Conservation (phyloP, 2,113 vertebrate species). For the Otolemur garnettii region DNA sequence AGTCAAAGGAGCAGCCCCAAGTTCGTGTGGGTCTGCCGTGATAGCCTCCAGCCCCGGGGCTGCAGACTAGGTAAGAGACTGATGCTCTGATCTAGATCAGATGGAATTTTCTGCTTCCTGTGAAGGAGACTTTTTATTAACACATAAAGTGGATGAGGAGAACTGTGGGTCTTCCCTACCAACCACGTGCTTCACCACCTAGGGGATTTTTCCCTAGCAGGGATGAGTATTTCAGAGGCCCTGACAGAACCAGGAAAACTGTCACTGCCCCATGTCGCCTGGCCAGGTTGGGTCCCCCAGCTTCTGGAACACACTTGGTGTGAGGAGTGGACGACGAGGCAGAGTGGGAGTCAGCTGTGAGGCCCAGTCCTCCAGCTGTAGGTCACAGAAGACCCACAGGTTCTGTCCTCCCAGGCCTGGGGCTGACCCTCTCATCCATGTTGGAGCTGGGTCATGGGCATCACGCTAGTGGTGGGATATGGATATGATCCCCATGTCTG, state of each 20-base stretch:
- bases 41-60: neutral
- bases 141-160: neutral
- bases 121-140: neutral
- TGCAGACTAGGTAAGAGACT: too few relatives aligned
- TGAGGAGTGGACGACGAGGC: neutral
- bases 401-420: accelerated
- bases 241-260: neutral
- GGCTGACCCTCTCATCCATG: too few relatives aligned
- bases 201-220: too few relatives aligned
- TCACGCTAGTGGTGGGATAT: accelerated
- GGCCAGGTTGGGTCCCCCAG: too few relatives aligned
- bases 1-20: too few relatives aligned
- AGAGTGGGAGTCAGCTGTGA: neutral
- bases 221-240: neutral
- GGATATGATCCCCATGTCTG: neutral
- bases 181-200: neutral
- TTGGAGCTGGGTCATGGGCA: neutral
- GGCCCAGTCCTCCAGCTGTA: neutral
- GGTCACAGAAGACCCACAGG: neutral
- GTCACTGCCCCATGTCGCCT: too few relatives aligned
- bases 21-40: neutral
- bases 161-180: neutral
- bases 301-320: neutral
- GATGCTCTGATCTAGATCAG: neutral
- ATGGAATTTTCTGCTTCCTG: too few relatives aligned